These are phyloP conservation scores for Grus americana DNA, from an alignment of 2,113 vertebrate species.

Conservation along the genomic window DNA sequence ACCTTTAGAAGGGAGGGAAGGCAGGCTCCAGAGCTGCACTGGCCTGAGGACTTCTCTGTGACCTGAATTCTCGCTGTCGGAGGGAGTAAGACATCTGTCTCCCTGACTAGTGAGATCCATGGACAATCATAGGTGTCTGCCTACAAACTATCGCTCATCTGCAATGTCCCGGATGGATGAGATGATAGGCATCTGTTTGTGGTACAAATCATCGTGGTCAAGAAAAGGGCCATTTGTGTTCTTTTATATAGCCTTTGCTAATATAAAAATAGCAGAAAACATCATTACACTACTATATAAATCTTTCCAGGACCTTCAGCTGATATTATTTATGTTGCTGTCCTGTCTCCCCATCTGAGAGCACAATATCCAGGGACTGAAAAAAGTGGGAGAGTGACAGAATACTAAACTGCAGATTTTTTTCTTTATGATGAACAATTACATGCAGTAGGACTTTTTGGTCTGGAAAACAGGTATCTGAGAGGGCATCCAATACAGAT, in stretches of 20 bases:
- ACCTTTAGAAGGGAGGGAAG: not conserved
- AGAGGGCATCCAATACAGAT: not conserved
- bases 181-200: not conserved
- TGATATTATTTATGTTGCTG: not conserved
- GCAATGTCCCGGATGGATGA: not conserved
- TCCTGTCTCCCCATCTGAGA: not conserved
- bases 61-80: not conserved
- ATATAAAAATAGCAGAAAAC: not conserved
- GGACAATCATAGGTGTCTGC: not conserved
- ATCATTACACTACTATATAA: not conserved
- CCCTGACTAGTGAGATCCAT: not conserved
- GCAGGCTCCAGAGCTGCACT: not conserved
- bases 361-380: not conserved
- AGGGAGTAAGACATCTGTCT: not conserved
- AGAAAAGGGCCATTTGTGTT: not conserved
- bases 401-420: not conserved
- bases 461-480: not conserved
- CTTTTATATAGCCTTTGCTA: not conserved
- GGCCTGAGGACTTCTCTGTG: not conserved
- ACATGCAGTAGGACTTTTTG: not conserved
- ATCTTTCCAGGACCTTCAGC: not conserved
- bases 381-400: not conserved
- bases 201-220: not conserved
- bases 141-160: not conserved
- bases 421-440: not conserved